Conservation (phyloP, 2,797 vertebrate genomes). For the Onychomys leucogaster region DNA sequence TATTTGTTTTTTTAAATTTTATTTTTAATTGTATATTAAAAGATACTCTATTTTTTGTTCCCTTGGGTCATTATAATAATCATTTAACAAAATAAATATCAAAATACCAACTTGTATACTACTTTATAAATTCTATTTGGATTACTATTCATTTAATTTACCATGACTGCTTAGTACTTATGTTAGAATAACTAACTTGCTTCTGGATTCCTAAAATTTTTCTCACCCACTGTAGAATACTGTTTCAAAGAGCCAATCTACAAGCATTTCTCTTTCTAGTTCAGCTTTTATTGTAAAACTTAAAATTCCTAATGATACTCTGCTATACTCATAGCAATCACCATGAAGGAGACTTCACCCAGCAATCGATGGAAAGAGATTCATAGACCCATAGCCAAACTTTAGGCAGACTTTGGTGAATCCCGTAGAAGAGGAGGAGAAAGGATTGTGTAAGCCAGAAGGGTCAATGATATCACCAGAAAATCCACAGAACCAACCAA, state of each 20-base stretch:
- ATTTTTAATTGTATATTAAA: not conserved
- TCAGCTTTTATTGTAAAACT: not conserved
- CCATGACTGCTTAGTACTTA: not conserved
- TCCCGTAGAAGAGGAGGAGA: too few species aligned
- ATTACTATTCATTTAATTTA: not conserved
- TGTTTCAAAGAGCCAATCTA: not conserved
- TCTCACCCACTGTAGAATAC: not conserved
- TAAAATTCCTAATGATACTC: not conserved
- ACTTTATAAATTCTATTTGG: not conserved
- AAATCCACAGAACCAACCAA: too few species aligned
- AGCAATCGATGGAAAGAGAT: too few species aligned
- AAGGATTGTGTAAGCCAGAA: too few species aligned
- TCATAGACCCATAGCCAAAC: too few species aligned
- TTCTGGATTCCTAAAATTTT: not conserved
- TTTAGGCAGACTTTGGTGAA: too few species aligned
- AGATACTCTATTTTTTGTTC: not conserved
- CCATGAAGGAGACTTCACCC: too few species aligned
- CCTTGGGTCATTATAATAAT: not conserved
- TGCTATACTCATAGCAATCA: too few species aligned
- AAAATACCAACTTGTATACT: not conserved
- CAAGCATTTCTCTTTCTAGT: not conserved
- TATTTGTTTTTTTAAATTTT: constrained; percentile 10
- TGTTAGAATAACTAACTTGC: not conserved
- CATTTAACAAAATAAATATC: not conserved
- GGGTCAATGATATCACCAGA: too few species aligned